Evolutionary conservation across 1,140 invertebrate genomes (phyloP).

Genomic region (Caenorhabditis tropicalis): DNA sequence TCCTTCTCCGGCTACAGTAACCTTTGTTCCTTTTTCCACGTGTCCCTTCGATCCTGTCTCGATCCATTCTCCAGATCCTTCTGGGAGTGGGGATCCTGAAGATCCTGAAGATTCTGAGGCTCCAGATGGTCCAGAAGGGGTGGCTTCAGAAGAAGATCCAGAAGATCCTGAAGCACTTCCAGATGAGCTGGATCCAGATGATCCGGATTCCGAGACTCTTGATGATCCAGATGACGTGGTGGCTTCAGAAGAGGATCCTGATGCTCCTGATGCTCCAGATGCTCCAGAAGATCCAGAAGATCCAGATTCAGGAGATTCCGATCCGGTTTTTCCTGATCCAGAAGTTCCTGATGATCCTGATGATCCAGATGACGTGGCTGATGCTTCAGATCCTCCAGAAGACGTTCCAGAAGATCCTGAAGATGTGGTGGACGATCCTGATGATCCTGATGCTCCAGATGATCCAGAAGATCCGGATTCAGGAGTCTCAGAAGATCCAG

Average conservation of each 20-base stretch:
- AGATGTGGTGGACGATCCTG: neutral
- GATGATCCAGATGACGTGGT: too few species aligned
- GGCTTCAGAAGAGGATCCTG: too few species aligned
- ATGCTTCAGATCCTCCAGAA: too few species aligned
- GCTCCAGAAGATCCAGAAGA: neutral
- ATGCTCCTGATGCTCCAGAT: neutral
- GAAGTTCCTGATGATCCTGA: too few species aligned
- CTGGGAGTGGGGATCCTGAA: neutral
- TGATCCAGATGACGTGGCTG: too few species aligned
- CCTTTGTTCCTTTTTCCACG: neutral
- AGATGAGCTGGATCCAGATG: neutral
- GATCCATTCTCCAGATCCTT: slow-evolving; percentile 32
- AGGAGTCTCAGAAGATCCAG: neutral
- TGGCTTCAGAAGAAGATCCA: too few species aligned
- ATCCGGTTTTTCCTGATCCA: too few species aligned
- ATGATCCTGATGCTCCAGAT: neutral
- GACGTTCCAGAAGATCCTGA: neutral
- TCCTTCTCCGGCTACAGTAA: neutral
- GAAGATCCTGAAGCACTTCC: neutral
- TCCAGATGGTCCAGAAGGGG: neutral
- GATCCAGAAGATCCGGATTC: neutral
- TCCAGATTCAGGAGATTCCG: neutral
- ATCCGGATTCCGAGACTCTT: neutral
- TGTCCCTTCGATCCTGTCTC: slow-evolving; percentile 23
- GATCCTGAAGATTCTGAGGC: neutral